Base-by-base conservation (phyloP, 1,140 invertebrate species). In the Stenopsyche tienmushanensis region DNA sequence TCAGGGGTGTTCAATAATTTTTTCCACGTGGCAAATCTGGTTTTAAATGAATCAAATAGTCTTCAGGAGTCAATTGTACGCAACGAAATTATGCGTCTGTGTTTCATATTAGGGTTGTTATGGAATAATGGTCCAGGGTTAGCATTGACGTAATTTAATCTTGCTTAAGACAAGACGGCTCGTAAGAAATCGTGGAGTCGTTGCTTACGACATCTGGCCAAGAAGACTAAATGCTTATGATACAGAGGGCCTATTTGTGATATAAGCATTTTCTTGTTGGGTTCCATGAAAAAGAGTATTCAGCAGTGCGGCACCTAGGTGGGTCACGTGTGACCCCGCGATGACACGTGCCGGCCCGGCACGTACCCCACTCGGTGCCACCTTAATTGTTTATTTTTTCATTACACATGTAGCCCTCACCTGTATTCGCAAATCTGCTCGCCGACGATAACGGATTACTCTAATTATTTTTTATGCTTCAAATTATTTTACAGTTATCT, bases 301-400 rank as follows among this genome's bases (percentile, higher is more conserved):
- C 50, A 39, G 62, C 62, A 64, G 47, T 64, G 62, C 62, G 62
- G 29, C 62, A 64, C 23, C 20, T 55, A 13, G 39, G 21, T 25
- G 47, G 42, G 52, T 64, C 62, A 64, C 62, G 52, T 55, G 62
- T 45, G 24, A 41, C 17, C 50, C 52, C 24, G 15, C 26, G 29
- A 13, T 34, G 29, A 34, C 29, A 34, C 29, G 29, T 34, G 29
- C 29, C 29, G 5, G 5, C 29, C 29, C 29, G 5, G 29, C 13
- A 5, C 29, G 5, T 34, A 34, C 29, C 29, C 29, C 29, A 5
- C 13, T 34, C 29, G 29, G 29, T 7, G 5, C 29, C 29, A 34
- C 13, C 50, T 29, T 53, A 53, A 53, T 53, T 53, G 53, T 55
- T 55, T 55, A 10, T 55, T 55, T 55, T 55, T 55, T 55, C 53